Percentiles rank a stretch among this genome's conserved stretches.
Evolutionary conservation across 2,888 invertebrate species (phyloP).

Genomic region (Conops quadrifasciatus): DNA sequence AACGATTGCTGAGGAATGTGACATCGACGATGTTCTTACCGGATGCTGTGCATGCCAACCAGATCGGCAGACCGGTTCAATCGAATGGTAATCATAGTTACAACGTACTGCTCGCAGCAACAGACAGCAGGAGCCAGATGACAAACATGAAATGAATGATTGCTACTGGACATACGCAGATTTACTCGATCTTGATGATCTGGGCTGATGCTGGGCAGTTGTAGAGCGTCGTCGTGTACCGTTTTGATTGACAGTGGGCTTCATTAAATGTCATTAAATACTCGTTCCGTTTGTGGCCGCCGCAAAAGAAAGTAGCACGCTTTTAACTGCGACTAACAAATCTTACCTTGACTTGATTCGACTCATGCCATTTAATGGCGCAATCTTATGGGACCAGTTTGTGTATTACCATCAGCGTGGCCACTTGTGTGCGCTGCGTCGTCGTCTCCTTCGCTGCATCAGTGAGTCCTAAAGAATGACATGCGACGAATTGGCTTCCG

Average conservation of each 20-base stretch:
- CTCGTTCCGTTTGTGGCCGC: constrained; percentile 23
- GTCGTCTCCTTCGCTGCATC: too few species aligned
- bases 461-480: constrained; percentile 22
- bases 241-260: constrained; percentile 32
- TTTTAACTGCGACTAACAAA: background rate
- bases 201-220: too few species aligned
- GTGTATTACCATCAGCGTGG: background rate
- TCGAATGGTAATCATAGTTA: background rate
- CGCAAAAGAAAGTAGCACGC: constrained; percentile 34
- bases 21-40: background rate
- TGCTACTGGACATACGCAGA: constrained; percentile 41
- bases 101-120: background rate
- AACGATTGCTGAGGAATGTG: background rate
- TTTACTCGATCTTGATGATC: constrained; percentile 17
- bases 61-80: too few species aligned
- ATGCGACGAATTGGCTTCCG: constrained; percentile 36
- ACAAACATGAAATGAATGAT: constrained; percentile 25
- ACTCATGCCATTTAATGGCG: constrained; percentile 5
- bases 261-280: constrained; percentile 37
- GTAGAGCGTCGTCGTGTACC: background rate
- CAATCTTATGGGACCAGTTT: constrained; percentile 5
- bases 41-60: background rate
- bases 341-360: background rate
- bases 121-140: constrained; percentile 11
- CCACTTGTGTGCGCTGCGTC: too few species aligned